These are phyloP conservation scores for Clarias macrocephalus DNA, from an alignment of 2,113 vertebrate species.

Conservation along the genomic window DNA sequence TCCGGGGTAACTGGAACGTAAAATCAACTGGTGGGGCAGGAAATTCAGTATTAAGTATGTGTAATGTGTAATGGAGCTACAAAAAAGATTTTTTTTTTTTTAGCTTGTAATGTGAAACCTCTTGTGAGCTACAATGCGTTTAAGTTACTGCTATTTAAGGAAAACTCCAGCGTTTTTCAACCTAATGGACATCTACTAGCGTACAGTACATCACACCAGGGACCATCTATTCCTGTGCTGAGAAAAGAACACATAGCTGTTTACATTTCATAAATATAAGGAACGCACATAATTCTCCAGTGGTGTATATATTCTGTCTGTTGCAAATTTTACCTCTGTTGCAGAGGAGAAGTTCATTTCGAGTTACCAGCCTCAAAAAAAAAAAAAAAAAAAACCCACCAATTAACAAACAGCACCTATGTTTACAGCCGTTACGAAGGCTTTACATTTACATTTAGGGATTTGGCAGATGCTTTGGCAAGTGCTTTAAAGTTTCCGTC, in stretches of 20 bases:
- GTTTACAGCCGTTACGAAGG: no score
- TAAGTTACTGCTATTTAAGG: not conserved
- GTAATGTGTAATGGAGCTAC: constrained; percentile 47
- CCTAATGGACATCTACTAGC: not conserved
- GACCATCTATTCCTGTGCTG: not conserved
- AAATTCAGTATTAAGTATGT: constrained; percentile 45
- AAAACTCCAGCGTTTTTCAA: constrained; percentile 1
- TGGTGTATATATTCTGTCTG: not conserved
- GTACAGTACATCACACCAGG: not conserved
- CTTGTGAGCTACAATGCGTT: not conserved
- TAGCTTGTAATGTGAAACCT: not conserved
- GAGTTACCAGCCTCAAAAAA: no score
- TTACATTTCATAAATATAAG: not conserved
- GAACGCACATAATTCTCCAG: not conserved
- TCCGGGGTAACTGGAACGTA: constrained; percentile 55
- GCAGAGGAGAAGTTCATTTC: no score
- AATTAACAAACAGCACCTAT: no score
- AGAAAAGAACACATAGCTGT: not conserved
- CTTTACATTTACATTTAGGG: no score
- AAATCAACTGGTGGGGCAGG: constrained; percentile 29
- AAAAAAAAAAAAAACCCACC: no score
- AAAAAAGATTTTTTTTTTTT: no score
- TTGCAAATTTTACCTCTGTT: not conserved
- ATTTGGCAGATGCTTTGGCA: no score
- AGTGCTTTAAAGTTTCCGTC: no score